Evolutionary conservation across 2,797 vertebrate genomes (phyloP).

Genomic region (Lepidocolaptes lacrymiger): DNA sequence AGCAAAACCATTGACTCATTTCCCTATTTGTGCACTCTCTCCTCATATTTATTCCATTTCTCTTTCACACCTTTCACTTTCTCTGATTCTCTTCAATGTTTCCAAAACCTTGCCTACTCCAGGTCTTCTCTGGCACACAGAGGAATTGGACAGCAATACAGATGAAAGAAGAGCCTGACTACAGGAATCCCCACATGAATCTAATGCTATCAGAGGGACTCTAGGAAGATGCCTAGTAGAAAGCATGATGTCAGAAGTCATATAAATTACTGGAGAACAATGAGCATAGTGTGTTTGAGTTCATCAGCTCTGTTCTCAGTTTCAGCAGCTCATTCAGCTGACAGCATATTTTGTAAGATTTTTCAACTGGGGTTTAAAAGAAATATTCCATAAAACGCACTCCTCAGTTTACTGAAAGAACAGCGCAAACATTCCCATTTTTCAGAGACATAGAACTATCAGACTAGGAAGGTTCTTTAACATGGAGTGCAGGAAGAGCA

Average conservation of each 20-base stretch:
- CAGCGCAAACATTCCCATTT: background rate
- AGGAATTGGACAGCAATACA: background rate
- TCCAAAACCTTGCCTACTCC: background rate
- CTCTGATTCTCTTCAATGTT: background rate
- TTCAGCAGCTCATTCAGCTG: background rate
- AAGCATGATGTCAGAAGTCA: background rate
- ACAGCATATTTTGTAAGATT: background rate
- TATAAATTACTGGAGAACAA: background rate
- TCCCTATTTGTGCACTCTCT: background rate
- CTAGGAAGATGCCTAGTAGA: background rate
- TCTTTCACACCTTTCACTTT: background rate
- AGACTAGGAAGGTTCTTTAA: background rate
- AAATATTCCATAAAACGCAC: background rate
- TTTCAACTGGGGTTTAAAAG: background rate
- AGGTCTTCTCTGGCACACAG: background rate
- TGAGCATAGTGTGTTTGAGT: accelerated
- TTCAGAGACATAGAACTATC: background rate
- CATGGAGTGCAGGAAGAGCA: background rate
- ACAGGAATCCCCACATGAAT: background rate
- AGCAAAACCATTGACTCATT: background rate
- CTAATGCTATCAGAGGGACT: background rate
- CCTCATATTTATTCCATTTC: background rate
- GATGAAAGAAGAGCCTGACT: background rate
- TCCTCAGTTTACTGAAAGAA: background rate
- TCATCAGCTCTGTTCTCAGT: background rate